phyloP scores from a whole-genome alignment of 2,888 invertebrate genomes.

The Parnassius glacialis region DNA sequence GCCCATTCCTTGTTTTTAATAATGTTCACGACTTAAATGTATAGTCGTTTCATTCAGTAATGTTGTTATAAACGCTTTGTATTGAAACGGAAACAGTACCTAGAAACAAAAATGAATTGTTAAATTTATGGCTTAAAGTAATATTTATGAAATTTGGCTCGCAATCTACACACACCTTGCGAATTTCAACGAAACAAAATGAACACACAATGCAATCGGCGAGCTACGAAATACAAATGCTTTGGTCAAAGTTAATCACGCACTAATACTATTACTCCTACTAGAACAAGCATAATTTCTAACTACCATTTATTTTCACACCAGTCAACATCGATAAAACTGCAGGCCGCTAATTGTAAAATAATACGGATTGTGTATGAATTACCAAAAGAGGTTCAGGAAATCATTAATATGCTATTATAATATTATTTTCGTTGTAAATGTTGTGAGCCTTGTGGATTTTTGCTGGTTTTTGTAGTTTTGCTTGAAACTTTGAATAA shows the following conservation, averaged over 20 bases:
- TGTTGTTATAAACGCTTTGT: conserved; percentile 16
- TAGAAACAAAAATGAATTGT: conserved; percentile 2
- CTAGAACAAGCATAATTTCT: conserved; percentile 7
- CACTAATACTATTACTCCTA: not conserved
- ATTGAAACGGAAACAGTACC: conserved; percentile 22
- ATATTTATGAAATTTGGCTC: not conserved
- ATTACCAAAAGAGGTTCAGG: conserved; percentile 6
- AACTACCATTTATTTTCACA: conserved; percentile 8
- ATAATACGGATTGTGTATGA: not conserved
- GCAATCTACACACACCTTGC: not conserved
- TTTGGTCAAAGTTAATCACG: conserved; percentile 1
- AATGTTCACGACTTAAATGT: too few relatives aligned
- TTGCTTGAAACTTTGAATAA: conserved; percentile 23
- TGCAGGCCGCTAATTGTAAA: not conserved
- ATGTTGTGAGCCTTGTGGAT: conserved; percentile 2
- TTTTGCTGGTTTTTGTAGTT: conserved; percentile 22
- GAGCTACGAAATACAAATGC: not conserved
- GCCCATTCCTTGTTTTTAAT: not conserved
- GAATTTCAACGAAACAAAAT: conserved; percentile 2
- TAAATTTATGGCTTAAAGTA: too few relatives aligned
- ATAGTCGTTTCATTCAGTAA: not conserved
- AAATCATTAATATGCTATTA: not conserved
- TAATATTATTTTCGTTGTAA: not conserved
- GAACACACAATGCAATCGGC: conserved; percentile 8
- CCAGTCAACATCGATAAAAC: conserved; percentile 6